Evolutionary conservation across 2,888 invertebrate species (phyloP).

Genomic region (Pristionchus maxplancki): DNA sequence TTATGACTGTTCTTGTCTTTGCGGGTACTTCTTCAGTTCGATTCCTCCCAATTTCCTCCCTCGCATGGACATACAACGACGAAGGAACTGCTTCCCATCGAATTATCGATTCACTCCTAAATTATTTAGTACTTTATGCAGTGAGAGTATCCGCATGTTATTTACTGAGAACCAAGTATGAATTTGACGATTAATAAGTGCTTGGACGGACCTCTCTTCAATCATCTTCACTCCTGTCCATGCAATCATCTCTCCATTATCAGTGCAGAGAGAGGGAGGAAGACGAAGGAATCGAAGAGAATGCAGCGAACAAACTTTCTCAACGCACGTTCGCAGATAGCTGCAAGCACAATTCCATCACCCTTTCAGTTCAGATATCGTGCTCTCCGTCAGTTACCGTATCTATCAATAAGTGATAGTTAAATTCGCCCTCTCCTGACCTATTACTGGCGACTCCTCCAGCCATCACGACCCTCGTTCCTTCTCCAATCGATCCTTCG

Average conservation of each 20-base stretch:
- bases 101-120: constrained; percentile 50
- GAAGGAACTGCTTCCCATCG: constrained; percentile 58
- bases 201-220: constrained; percentile 55
- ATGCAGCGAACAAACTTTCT: constrained; percentile 2
- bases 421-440: too few relatives aligned
- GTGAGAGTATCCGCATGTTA: neutral
- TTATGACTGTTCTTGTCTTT: neutral
- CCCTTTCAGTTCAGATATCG: too few relatives aligned
- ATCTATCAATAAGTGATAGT: too few relatives aligned
- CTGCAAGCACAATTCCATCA: neutral
- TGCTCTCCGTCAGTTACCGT: neutral
- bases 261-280: constrained; percentile 90
- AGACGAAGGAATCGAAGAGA: constrained; percentile 80
- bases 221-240: constrained; percentile 81
- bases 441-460: constrained; percentile 75
- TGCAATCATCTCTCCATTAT: constrained; percentile 99
- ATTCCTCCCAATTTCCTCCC: constrained; percentile 60
- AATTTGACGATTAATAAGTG: neutral
- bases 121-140: neutral
- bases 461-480: constrained; percentile 64
- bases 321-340: neutral
- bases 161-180: too few relatives aligned
- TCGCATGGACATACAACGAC: constrained; percentile 64
- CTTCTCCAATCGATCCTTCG: constrained; percentile 9
- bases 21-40: constrained; percentile 12